Conservation (phyloP, 2,113 vertebrate genomes). For the Sciurus niger region DNA sequence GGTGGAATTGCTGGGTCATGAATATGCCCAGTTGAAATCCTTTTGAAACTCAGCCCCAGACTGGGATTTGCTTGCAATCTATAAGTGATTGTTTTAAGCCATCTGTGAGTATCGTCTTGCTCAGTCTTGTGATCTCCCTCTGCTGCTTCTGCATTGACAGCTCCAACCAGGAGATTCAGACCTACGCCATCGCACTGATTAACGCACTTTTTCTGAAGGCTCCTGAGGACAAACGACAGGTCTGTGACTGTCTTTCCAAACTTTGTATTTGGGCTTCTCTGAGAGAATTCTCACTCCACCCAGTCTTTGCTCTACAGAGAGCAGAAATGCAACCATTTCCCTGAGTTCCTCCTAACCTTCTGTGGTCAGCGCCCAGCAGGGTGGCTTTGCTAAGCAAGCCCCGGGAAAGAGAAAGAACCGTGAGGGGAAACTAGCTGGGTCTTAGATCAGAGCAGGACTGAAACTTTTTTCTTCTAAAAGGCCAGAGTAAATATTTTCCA, state of each 20-base stretch:
- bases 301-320: not conserved
- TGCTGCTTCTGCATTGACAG: conserved; percentile 87
- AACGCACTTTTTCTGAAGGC: conserved; percentile 99
- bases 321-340: not conserved
- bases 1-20: not conserved
- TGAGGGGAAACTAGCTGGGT: not conserved
- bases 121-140: conserved; percentile 38
- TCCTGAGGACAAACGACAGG: conserved; percentile 98
- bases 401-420: not conserved
- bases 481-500: not conserved
- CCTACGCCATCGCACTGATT: conserved; percentile 98
- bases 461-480: not conserved
- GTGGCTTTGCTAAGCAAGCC: not conserved
- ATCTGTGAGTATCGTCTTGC: not conserved
- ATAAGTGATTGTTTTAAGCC: not conserved
- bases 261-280: conserved; percentile 41
- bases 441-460: not conserved
- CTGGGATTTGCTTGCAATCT: not conserved
- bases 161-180: conserved; percentile 99
- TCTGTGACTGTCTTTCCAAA: conserved; percentile 85
- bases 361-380: not conserved
- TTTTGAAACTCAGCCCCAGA: not conserved
- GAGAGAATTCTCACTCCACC: not conserved
- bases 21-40: not conserved
- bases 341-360: not conserved